Conservation (phyloP, 2,888 invertebrate species). For the Clistopyga incitator region DNA sequence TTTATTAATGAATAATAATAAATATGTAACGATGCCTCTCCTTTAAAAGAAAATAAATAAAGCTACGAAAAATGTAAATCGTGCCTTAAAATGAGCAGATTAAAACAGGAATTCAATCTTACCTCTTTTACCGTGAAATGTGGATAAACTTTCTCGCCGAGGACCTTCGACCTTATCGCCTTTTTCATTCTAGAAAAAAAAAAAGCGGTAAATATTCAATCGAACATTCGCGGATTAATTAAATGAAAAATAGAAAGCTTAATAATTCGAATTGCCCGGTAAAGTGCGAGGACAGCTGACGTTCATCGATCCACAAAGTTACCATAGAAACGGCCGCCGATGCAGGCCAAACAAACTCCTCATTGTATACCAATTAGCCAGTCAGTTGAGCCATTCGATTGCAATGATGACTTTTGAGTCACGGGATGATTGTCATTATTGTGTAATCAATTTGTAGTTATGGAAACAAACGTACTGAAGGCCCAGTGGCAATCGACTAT, state of each 20-base stretch:
- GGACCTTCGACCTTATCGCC: slow-evolving; percentile 51
- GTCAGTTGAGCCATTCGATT: slow-evolving; percentile 32
- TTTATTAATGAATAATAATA: no score
- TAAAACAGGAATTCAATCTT: background rate
- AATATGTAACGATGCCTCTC: no score
- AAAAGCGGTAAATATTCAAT: background rate
- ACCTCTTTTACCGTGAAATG: slow-evolving; percentile 49
- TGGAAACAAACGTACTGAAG: slow-evolving; percentile 36
- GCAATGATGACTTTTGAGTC: slow-evolving; percentile 52
- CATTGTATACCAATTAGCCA: slow-evolving; percentile 28
- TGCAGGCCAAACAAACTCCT: slow-evolving; percentile 60
- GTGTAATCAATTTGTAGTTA: slow-evolving; percentile 29
- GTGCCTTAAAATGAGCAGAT: background rate
- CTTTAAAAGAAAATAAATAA: no score
- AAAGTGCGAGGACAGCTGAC: slow-evolving; percentile 56
- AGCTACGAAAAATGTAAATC: no score
- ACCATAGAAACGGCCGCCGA: slow-evolving; percentile 52
- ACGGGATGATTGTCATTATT: slow-evolving; percentile 38
- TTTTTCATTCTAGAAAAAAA: slow-evolving; percentile 59
- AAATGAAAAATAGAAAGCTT: background rate
- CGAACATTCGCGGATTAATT: background rate
- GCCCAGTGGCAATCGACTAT: slow-evolving; percentile 15
- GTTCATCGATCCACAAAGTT: slow-evolving; percentile 40
- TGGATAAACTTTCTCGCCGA: slow-evolving; percentile 42
- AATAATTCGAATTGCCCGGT: slow-evolving; percentile 39